These are phyloP conservation scores for Hetaerina titia DNA, from an alignment of 2,888 invertebrate species.

Conservation along the genomic window DNA sequence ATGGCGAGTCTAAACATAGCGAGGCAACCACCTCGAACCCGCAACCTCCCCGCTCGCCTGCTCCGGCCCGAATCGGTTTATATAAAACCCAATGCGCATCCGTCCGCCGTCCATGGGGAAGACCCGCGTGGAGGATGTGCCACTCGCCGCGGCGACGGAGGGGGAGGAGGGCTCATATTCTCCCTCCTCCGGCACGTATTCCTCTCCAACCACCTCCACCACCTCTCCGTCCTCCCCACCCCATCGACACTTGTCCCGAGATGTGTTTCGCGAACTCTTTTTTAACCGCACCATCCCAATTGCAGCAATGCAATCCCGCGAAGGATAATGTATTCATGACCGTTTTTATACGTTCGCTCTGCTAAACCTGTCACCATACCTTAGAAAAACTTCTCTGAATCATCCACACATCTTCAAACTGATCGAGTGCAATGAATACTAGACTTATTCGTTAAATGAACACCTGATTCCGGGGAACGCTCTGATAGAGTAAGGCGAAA, in stretches of 20 bases:
- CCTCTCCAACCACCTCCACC: too few relatives aligned
- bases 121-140: not conserved
- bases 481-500: too few relatives aligned
- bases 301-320: not conserved
- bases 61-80: not conserved
- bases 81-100: not conserved
- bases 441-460: too few relatives aligned
- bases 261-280: not conserved
- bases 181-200: too few relatives aligned
- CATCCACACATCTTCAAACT: too few relatives aligned
- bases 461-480: too few relatives aligned
- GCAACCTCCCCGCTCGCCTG: not conserved
- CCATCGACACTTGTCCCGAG: not conserved
- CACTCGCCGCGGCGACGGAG: not conserved
- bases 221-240: too few relatives aligned
- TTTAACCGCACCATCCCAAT: not conserved
- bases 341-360: too few relatives aligned
- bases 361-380: too few relatives aligned
- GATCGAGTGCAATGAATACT: too few relatives aligned
- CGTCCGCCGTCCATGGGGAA: not conserved
- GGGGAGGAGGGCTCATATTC: not conserved
- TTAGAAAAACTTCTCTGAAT: too few relatives aligned
- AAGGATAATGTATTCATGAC: not conserved
- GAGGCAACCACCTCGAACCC: not conserved
- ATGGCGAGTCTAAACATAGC: too few relatives aligned